Conservation (phyloP, 2,113 vertebrate genomes). For the Lepisosteus osseus region DNA sequence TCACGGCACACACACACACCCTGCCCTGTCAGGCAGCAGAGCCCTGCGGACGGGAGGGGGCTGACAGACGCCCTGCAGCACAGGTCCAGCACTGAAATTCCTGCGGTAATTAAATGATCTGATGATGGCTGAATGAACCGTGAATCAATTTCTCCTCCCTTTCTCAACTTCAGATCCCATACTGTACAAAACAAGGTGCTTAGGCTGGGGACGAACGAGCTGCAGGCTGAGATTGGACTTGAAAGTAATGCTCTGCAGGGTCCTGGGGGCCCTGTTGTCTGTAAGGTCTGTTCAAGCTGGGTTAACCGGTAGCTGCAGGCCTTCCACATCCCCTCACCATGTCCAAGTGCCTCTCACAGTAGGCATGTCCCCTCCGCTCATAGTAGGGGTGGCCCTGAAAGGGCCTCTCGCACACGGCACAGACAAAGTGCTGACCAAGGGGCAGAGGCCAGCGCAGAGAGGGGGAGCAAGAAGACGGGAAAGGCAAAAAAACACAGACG, state of each 20-base stretch:
- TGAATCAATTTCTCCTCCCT: too few relatives aligned
- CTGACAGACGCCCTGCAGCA: too few relatives aligned
- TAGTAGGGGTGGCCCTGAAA: constrained; percentile 65
- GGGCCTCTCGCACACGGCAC: constrained; percentile 58
- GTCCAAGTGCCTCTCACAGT: constrained; percentile 65
- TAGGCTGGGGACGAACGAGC: too few relatives aligned
- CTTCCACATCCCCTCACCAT: constrained; percentile 50
- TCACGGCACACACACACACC: constrained; percentile 22
- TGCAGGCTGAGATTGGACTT: too few relatives aligned
- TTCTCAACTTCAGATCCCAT: too few relatives aligned
- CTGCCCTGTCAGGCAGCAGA: neutral
- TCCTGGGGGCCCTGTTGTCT: too few relatives aligned
- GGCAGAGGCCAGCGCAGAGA: neutral
- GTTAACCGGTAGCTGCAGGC: neutral
- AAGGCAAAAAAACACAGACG: neutral
- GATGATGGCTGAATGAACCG: too few relatives aligned
- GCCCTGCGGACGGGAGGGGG: neutral
- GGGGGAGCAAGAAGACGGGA: constrained; percentile 3
- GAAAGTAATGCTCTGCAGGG: too few relatives aligned
- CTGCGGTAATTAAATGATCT: too few relatives aligned
- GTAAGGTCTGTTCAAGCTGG: constrained; percentile 16
- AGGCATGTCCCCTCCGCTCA: constrained; percentile 56
- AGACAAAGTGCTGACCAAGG: constrained; percentile 56
- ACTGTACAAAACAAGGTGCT: too few relatives aligned
- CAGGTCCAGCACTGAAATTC: too few relatives aligned